Base-by-base conservation (phyloP, 2,797 vertebrate genomes). In the Etheostoma perlongum region DNA sequence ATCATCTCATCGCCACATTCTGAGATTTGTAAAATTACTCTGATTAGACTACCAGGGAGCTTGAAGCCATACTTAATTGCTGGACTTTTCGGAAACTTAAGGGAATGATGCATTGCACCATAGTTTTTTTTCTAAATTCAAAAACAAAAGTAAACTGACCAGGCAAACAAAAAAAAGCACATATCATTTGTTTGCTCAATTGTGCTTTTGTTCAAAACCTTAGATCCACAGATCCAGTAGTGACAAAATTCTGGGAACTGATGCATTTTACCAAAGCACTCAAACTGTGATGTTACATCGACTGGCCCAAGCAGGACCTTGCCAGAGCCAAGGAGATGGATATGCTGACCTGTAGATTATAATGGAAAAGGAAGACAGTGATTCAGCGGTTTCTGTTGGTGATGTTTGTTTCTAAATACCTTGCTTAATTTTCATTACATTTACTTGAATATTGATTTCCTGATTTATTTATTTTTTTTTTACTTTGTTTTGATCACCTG, bases 41-140 rank as follows among this genome's bases (percentile, higher is more conserved):
- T 87, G 65, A 85, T 84, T 84, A 53, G 40, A 67, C 52, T 19
- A 42, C 13, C 30, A 21, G 21, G 14, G 71, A 48, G 30, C 16
- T n/a, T 2, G 33, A 63, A 30, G 52, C n/a, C 65, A 23, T 33
- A 23, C 14, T 79, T 63, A 74, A 81, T 46, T 76, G 27, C 30
- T 51, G 63, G 71, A 71, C 76, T 73, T 69, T 55, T 23, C 48
- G 13, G 14, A 79, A 67, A 71, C 15, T 40, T 61, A 6, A 23
- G 27, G 15, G 44, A 58, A 30, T 58, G 70, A 84, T 73, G 66
- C 58, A 75, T 33, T 76, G 72, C 48, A 53, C 25, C 42, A 68
- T 1, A 18, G 21, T 33, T 42, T 23, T n/a, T 36, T 30, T 6
- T 16, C 27, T 40, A 4, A 46, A 4, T 64, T 55, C 9, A 49